A percentile compares a stretch with the other conserved stretches of the same genome.
phyloP scores from a whole-genome alignment of 1,140 invertebrate species.

The Charaxes varanes region DNA sequence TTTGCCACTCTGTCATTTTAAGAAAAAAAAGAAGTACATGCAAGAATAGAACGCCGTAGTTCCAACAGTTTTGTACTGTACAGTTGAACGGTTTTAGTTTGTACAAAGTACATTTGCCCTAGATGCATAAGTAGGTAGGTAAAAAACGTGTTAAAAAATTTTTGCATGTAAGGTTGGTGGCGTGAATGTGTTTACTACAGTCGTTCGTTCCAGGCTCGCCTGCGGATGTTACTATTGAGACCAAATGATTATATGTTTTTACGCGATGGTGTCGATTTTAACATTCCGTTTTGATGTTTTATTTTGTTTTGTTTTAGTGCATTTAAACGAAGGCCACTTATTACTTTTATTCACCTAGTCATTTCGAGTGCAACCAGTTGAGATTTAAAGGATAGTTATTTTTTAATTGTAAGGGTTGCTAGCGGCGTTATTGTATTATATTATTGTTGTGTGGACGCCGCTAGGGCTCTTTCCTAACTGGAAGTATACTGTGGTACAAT shows the following conservation, averaged over 20 bases:
- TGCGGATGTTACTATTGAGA: slow-evolving; percentile 70
- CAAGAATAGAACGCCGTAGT: slow-evolving; percentile 29
- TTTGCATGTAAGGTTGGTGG: slow-evolving; percentile 58
- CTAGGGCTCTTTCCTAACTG: slow-evolving; percentile 21
- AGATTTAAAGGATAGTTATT: slow-evolving; percentile 63
- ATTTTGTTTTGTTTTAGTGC: slow-evolving; percentile 45
- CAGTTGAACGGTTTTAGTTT: slow-evolving; percentile 60
- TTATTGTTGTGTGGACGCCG: slow-evolving; percentile 41
- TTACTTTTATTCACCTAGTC: slow-evolving; percentile 69
- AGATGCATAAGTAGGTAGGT: slow-evolving; percentile 71
- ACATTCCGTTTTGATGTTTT: slow-evolving; percentile 62
- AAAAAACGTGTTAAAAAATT: slow-evolving; percentile 59
- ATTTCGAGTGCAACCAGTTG: slow-evolving; percentile 70
- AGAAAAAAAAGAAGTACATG: slow-evolving; percentile 18
- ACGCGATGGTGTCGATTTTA: slow-evolving; percentile 71
- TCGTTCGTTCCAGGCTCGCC: slow-evolving; percentile 53
- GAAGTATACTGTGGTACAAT: too few relatives aligned
- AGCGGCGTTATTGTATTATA: slow-evolving; percentile 56
- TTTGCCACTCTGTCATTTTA: slow-evolving; percentile 47
- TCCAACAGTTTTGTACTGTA: slow-evolving; percentile 51
- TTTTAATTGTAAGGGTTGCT: slow-evolving; percentile 32
- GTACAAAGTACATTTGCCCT: slow-evolving; percentile 72
- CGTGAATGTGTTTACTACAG: slow-evolving; percentile 53
- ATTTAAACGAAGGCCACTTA: slow-evolving; percentile 62
- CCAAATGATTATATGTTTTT: slow-evolving; percentile 72